phyloP scores from a whole-genome alignment of 2,888 invertebrate species.

The Hybos culiciformis region DNA sequence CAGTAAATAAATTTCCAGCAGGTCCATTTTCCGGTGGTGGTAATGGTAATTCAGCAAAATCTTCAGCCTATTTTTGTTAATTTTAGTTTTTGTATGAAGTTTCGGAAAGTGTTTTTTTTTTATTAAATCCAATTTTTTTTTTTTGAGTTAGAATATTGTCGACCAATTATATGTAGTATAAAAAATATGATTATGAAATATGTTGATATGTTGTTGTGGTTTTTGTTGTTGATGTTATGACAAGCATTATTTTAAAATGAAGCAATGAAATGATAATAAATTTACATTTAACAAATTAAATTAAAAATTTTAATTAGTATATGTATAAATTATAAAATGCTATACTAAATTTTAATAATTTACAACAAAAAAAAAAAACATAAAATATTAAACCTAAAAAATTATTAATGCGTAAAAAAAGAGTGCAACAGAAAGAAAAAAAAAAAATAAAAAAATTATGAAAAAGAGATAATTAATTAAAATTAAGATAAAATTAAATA shows the following conservation, averaged over 20 bases:
- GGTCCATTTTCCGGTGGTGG: conserved; percentile 21
- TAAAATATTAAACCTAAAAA: too few species aligned
- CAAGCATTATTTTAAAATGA: too few species aligned
- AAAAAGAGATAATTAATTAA: not conserved
- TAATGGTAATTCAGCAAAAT: conserved; percentile 18
- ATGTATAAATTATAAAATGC: too few species aligned
- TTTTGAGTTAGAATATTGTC: not conserved
- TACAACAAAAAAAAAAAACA: too few species aligned
- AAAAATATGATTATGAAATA: too few species aligned
- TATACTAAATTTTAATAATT: too few species aligned
- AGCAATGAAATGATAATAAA: too few species aligned
- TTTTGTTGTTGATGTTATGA: not conserved
- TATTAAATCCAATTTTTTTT: not conserved
- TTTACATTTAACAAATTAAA: too few species aligned
- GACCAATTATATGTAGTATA: not conserved
- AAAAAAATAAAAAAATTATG: not conserved
- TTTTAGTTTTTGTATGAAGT: not conserved
- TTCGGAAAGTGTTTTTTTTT: not conserved
- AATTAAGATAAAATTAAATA: not conserved
- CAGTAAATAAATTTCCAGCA: conserved; percentile 41
- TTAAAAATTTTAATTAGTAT: too few species aligned
- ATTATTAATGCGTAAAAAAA: too few species aligned
- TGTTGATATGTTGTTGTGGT: not conserved
- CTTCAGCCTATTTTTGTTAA: conserved; percentile 3
- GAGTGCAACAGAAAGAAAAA: not conserved